Evolutionary conservation across 2,113 vertebrate species (phyloP).

Genomic region (Elanoides forficatus): DNA sequence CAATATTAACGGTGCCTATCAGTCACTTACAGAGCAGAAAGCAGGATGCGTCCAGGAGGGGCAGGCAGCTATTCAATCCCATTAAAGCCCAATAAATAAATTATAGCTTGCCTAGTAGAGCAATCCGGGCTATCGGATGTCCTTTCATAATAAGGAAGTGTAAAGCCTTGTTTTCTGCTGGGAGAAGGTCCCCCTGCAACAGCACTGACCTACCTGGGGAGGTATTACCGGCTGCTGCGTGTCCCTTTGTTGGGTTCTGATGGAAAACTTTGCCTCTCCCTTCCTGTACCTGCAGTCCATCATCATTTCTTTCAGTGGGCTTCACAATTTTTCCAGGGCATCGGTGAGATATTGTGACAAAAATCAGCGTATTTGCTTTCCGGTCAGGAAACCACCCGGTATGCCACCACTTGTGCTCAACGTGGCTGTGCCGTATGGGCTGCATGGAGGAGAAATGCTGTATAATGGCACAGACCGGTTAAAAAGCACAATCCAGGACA

Average conservation of each 20-base stretch:
- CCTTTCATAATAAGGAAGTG: background rate
- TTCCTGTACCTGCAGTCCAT: background rate
- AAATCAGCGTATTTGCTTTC: background rate
- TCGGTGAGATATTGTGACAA: background rate
- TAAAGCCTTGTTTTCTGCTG: background rate
- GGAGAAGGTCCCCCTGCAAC: background rate
- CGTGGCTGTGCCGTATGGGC: fast-evolving
- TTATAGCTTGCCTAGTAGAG: background rate
- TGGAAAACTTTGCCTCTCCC: background rate
- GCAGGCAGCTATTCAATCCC: background rate
- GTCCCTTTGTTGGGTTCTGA: background rate
- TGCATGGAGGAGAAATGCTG: background rate
- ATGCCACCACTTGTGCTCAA: background rate
- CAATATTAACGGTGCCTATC: background rate
- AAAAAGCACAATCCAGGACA: background rate
- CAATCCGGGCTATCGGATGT: conserved; percentile 9
- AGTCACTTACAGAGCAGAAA: background rate
- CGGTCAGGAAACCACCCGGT: background rate
- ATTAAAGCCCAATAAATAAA: conserved; percentile 53
- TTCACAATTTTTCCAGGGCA: background rate
- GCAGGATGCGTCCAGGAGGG: background rate
- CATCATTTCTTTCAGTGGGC: background rate
- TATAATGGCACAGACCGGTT: background rate
- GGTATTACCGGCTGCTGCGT: fast-evolving
- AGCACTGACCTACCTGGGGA: background rate